Percentiles rank a stretch among this genome's conserved stretches.
Evolutionary conservation across 92 coral and sea anemone species (phyloP).

Genomic region (Plumapathes pennacea): DNA sequence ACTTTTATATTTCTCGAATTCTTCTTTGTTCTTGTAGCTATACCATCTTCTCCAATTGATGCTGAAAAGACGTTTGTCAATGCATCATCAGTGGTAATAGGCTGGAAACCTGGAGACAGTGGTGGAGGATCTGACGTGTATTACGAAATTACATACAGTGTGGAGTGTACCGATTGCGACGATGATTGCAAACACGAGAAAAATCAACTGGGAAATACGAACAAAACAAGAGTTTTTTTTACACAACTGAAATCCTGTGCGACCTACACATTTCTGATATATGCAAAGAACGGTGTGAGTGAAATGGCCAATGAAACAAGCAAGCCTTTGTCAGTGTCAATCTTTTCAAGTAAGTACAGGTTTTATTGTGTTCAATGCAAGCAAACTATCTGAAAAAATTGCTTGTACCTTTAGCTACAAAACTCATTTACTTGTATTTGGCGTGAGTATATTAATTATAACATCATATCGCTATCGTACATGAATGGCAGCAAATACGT

Average conservation of each 20-base stretch:
- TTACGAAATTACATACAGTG: conserved; percentile 7
- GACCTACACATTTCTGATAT: conserved; percentile 60
- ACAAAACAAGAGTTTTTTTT: conserved; percentile 24
- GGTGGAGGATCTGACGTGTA: conserved; percentile 2
- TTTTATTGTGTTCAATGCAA: too few relatives aligned
- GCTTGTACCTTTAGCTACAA: too few relatives aligned
- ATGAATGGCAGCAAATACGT: too few relatives aligned
- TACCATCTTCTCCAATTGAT: conserved; percentile 22
- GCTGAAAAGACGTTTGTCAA: conserved; percentile 1
- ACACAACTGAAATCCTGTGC: conserved; percentile 38
- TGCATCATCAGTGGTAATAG: conserved; percentile 5
- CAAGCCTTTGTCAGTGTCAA: too few relatives aligned
- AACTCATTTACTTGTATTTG: too few relatives aligned
- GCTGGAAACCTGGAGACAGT: conserved; percentile 1
- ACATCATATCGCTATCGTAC: too few relatives aligned
- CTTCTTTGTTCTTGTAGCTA: too few relatives aligned
- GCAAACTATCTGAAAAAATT: too few relatives aligned
- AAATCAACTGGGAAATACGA: conserved; percentile 16
- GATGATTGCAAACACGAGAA: conserved; percentile 24
- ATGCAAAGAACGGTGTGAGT: conserved; percentile 54
- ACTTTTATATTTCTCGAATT: too few relatives aligned
- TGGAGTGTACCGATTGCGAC: conserved; percentile 32
- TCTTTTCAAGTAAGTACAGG: too few relatives aligned
- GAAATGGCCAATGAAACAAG: conserved; percentile 12
- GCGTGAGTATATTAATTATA: too few relatives aligned